Percentiles rank a stretch among this genome's conserved stretches.
Conservation (phyloP, 2,888 invertebrate species). For the Dryococelus australis region DNA sequence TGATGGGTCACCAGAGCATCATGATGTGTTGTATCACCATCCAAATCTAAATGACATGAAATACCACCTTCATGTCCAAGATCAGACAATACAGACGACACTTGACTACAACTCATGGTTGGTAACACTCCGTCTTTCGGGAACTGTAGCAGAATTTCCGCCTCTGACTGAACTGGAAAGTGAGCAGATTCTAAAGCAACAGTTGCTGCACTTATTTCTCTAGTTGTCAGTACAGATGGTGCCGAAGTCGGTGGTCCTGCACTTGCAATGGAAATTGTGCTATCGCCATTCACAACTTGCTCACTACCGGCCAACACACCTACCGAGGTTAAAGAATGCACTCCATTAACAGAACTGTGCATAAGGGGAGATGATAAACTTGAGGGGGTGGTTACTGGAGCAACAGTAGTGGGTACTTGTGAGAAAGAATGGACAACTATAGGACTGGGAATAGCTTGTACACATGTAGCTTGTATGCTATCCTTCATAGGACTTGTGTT, state of each 20-base stretch:
- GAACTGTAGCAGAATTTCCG: constrained; percentile 41
- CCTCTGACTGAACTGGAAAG: constrained; percentile 39
- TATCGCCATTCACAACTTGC: no score
- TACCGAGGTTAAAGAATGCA: no score
- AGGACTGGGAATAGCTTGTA: not conserved
- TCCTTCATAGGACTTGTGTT: not conserved
- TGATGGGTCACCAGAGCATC: constrained; percentile 36
- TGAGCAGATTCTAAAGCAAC: not conserved
- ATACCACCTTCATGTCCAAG: constrained; percentile 40
- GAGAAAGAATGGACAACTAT: not conserved
- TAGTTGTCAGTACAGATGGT: not conserved
- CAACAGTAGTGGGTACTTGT: not conserved
- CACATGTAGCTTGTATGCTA: not conserved
- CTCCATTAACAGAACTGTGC: not conserved
- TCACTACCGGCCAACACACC: no score
- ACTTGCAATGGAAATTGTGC: not conserved
- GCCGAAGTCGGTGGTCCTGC: not conserved
- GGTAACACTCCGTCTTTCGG: constrained; percentile 42
- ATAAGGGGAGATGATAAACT: not conserved
- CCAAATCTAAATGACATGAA: constrained; percentile 37
- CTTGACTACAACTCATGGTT: constrained; percentile 47
- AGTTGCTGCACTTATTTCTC: not conserved
- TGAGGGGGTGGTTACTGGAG: not conserved
- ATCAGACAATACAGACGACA: constrained; percentile 46
- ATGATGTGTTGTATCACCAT: constrained; percentile 37